phyloP scores from a whole-genome alignment of 2,888 invertebrate genomes.

The Zygothrica quintamaculata region DNA sequence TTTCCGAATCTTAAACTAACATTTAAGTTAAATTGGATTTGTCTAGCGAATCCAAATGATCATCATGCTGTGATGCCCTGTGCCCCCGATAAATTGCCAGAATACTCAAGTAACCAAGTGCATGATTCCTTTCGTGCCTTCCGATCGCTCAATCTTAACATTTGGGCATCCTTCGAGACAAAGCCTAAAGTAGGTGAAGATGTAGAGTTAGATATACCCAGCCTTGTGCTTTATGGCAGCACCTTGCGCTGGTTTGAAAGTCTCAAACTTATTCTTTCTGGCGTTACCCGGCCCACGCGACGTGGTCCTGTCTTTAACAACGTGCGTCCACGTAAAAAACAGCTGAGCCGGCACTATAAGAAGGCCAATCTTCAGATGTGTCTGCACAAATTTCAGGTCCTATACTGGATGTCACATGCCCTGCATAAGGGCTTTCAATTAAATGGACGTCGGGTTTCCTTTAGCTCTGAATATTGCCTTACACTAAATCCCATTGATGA shows the following conservation, averaged over 20 bases:
- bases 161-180: slow-evolving; percentile 92
- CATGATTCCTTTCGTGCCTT: slow-evolving; percentile 98
- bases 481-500: slow-evolving; percentile 90
- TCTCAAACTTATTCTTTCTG: slow-evolving; percentile 95
- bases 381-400: slow-evolving; percentile 91
- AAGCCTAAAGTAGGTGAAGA: slow-evolving; percentile 86
- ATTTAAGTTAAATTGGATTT: slow-evolving; percentile 94
- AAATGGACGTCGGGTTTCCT: slow-evolving; percentile 91
- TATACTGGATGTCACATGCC: slow-evolving; percentile 98
- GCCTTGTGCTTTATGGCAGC: slow-evolving; percentile 94
- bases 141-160: slow-evolving; percentile 93
- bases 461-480: slow-evolving; percentile 91
- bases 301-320: slow-evolving; percentile 95
- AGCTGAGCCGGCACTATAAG: slow-evolving; percentile 96
- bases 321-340: slow-evolving; percentile 93
- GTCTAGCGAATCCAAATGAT: slow-evolving; percentile 96
- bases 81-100: slow-evolving; percentile 97
- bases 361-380: slow-evolving; percentile 94
- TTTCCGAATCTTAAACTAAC: slow-evolving; percentile 94
- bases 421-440: slow-evolving; percentile 96
- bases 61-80: slow-evolving; percentile 98
- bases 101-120: slow-evolving; percentile 97
- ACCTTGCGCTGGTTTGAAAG: slow-evolving; percentile 98
- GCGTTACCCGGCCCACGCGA: slow-evolving; percentile 96
- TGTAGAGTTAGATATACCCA: slow-evolving; percentile 87